Conservation (phyloP, 2,888 invertebrate genomes). For the Ophraella communa region DNA sequence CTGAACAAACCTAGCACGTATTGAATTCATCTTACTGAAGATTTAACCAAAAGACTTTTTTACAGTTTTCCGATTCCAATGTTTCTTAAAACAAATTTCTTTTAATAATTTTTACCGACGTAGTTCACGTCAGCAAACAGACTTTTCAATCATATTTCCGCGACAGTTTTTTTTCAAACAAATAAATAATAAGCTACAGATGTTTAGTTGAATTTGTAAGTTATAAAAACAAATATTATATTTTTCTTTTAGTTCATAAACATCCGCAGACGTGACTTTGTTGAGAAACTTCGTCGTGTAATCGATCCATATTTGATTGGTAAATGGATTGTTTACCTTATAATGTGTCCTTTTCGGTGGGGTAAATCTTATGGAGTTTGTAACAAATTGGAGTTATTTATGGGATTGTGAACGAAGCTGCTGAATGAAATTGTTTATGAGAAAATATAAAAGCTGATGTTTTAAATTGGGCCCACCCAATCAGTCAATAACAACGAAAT, state of each 20-base stretch:
- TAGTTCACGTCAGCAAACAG: no score
- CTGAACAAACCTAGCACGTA: no score
- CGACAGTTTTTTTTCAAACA: no score
- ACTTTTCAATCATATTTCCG: no score
- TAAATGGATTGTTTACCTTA: slow-evolving; percentile 23
- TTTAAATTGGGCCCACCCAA: slow-evolving; percentile 4
- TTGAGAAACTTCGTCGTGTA: slow-evolving; percentile 35
- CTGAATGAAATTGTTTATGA: neutral
- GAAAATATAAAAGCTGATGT: neutral
- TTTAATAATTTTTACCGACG: no score
- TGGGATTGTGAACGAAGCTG: neutral
- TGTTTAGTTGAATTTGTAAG: slow-evolving; percentile 34
- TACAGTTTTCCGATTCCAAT: no score
- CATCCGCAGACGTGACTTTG: slow-evolving; percentile 39
- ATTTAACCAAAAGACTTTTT: no score
- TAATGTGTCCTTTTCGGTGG: neutral
- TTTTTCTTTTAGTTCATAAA: slow-evolving; percentile 23
- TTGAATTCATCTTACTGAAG: no score
- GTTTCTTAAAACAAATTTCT: no score
- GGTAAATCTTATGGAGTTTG: neutral
- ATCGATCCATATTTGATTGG: slow-evolving; percentile 40
- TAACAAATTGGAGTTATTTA: neutral
- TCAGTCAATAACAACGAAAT: neutral
- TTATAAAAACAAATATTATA: slow-evolving; percentile 35
- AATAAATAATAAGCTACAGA: neutral